Percentiles rank a stretch among this genome's conserved stretches.
Conservation (phyloP, 2,797 vertebrate species). For the Leuciscus waleckii region DNA sequence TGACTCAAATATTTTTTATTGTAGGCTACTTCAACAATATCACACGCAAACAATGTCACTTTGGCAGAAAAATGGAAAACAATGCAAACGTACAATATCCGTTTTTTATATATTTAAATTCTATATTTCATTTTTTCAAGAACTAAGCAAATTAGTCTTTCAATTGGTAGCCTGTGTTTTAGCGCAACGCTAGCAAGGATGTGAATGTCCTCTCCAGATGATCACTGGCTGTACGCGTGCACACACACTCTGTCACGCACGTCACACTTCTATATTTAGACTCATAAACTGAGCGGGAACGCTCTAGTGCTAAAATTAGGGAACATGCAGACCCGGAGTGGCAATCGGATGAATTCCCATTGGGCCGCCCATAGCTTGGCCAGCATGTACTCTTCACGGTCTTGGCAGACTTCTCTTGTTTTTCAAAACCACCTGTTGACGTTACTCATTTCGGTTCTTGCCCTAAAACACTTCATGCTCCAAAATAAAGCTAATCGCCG, state of each 20-base stretch:
- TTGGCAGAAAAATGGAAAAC: not conserved
- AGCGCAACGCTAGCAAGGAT: not conserved
- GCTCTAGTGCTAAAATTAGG: conserved; percentile 10
- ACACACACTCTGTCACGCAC: not conserved
- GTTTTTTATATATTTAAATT: not conserved
- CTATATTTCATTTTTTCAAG: no score
- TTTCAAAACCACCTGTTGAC: conserved; percentile 27
- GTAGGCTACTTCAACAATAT: no score
- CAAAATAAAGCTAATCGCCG: not conserved
- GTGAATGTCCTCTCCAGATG: conserved; percentile 10
- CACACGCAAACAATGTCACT: no score
- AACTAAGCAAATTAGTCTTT: not conserved
- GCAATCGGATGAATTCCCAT: not conserved
- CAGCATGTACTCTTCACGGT: not conserved
- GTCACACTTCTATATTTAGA: conserved; percentile 23
- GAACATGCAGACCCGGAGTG: not conserved
- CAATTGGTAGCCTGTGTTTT: not conserved
- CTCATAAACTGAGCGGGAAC: conserved; percentile 5
- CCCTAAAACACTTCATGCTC: not conserved
- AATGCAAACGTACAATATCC: not conserved
- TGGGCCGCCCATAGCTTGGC: not conserved
- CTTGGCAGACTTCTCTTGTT: not conserved
- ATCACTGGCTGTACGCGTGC: conserved; percentile 1
- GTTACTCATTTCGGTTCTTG: not conserved
- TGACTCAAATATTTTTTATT: not conserved